Conservation (phyloP, 2,113 vertebrate genomes). For the Scatophagus argus region DNA sequence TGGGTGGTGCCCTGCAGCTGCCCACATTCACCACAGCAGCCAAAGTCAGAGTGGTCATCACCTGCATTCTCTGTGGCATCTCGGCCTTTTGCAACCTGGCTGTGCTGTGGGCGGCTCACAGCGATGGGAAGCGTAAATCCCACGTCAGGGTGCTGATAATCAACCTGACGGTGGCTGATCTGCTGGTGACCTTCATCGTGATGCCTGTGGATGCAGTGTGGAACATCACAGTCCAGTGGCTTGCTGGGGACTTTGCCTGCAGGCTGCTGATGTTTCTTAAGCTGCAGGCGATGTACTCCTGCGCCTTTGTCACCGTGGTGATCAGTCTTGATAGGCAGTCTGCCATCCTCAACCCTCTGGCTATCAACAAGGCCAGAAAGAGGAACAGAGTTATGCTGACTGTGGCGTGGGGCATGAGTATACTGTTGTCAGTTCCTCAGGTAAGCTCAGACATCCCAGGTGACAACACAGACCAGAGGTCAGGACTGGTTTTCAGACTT, state of each 20-base stretch:
- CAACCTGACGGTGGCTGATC: conserved; percentile 84
- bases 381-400: conserved; percentile 86
- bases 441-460: conserved; percentile 66
- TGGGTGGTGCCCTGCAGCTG: conserved; percentile 48
- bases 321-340: conserved; percentile 89
- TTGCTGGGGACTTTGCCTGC: conserved; percentile 85
- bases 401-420: conserved; percentile 83
- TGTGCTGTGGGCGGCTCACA: conserved; percentile 67
- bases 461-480: not conserved
- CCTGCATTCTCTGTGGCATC: conserved; percentile 71
- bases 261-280: conserved; percentile 89
- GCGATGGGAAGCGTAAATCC: conserved; percentile 77
- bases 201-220: conserved; percentile 88
- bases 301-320: conserved; percentile 88
- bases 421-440: conserved; percentile 87
- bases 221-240: conserved; percentile 91
- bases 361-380: conserved; percentile 80
- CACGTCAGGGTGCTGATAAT: conserved; percentile 85
- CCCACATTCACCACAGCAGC: conserved; percentile 77
- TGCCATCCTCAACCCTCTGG: conserved; percentile 85
- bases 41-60: conserved; percentile 73
- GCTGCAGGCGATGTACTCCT: conserved; percentile 89
- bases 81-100: conserved; percentile 78
- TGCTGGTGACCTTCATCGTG: conserved; percentile 86
- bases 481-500: not conserved